Evolutionary conservation across 2,797 vertebrate genomes (phyloP).

Genomic region (Diceros bicornis): DNA sequence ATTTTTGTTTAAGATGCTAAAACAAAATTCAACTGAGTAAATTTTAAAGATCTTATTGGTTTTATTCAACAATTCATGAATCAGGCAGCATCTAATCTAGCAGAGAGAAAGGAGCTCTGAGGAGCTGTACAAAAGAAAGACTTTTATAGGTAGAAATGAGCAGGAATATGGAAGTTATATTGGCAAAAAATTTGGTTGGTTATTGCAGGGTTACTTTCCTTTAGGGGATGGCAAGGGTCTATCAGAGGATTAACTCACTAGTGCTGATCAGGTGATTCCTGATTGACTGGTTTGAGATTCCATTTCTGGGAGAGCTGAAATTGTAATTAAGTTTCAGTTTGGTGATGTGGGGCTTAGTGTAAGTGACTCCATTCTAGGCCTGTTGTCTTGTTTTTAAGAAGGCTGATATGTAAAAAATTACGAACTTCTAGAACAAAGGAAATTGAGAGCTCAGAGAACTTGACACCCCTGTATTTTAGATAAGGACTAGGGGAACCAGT

Average conservation of each 20-base stretch:
- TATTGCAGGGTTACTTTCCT: background rate
- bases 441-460: background rate
- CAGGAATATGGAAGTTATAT: background rate
- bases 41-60: background rate
- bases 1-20: background rate
- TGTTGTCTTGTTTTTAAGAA: background rate
- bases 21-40: background rate
- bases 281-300: too few species aligned
- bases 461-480: background rate
- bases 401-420: background rate
- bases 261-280: background rate
- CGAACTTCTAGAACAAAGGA: background rate
- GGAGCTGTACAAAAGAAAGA: background rate
- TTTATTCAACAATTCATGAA: background rate
- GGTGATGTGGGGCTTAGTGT: background rate
- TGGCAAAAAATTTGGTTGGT: background rate
- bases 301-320: background rate
- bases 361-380: background rate
- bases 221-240: background rate
- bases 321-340: background rate
- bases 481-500: background rate
- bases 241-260: background rate
- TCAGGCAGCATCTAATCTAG: background rate
- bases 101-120: background rate
- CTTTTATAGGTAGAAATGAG: background rate